Conservation (phyloP, 2,797 vertebrate species). For the Crocidura indochinensis region DNA sequence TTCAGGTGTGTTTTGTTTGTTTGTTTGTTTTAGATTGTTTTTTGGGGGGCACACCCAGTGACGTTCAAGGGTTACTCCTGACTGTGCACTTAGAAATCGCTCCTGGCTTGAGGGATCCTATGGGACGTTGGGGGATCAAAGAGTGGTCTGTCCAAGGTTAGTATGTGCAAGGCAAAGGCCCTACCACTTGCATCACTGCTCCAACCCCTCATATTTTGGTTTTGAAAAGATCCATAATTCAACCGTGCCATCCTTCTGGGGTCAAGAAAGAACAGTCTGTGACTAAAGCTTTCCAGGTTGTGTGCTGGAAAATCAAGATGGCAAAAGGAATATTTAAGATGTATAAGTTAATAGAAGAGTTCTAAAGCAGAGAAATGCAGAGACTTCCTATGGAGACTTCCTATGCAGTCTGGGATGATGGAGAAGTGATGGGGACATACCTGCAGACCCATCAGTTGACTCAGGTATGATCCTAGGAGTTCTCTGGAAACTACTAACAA, state of each 20-base stretch:
- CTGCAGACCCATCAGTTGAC: neutral
- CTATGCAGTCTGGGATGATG: neutral
- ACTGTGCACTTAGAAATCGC: too few species aligned
- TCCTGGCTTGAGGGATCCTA: too few species aligned
- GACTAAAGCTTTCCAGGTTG: neutral
- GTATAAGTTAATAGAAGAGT: neutral
- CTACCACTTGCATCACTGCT: too few species aligned
- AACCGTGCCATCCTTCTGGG: neutral
- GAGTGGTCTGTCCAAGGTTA: too few species aligned
- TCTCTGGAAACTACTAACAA: neutral
- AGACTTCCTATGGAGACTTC: neutral
- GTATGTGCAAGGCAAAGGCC: too few species aligned
- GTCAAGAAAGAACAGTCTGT: neutral
- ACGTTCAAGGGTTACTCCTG: too few species aligned
- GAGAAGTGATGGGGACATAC: neutral
- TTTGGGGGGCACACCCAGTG: too few species aligned
- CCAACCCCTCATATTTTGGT: too few species aligned
- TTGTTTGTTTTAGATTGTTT: too few species aligned
- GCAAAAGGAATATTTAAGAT: neutral
- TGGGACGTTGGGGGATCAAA: too few species aligned
- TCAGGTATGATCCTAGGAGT: neutral
- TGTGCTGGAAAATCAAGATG: neutral
- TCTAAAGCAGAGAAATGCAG: neutral
- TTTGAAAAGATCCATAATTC: neutral
- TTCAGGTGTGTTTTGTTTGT: too few species aligned